A percentile compares a stretch with the other conserved stretches of the same genome.
phyloP scores from a whole-genome alignment of 2,797 vertebrate species.

The Chelidonichthys spinosus region DNA sequence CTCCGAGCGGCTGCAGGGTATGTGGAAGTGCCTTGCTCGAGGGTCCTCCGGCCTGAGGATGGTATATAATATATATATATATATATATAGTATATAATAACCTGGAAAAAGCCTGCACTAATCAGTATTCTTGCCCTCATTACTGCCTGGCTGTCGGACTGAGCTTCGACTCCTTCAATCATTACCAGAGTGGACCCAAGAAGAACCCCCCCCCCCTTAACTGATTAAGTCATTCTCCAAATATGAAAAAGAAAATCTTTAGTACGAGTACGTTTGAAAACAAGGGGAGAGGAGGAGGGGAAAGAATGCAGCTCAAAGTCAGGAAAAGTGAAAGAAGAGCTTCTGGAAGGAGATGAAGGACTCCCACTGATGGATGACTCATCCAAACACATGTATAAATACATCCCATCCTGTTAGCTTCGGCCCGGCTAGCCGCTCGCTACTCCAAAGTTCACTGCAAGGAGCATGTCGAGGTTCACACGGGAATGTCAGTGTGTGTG shows the following conservation, averaged over 20 bases:
- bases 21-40: constrained; percentile 32
- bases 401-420: constrained; percentile 70
- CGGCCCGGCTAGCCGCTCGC: constrained; percentile 35
- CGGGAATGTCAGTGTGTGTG: constrained; percentile 23
- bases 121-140: constrained; percentile 50
- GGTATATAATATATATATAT: too few relatives aligned
- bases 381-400: constrained; percentile 73
- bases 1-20: constrained; percentile 1
- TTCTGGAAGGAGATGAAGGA: constrained; percentile 74
- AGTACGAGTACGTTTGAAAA: constrained; percentile 18
- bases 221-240: constrained; percentile 7
- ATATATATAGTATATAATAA: constrained; percentile 38
- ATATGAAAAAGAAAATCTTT: constrained; percentile 40
- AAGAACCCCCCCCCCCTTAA: background rate
- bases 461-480: constrained; percentile 48
- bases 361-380: constrained; percentile 75
- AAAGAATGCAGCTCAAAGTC: constrained; percentile 45
- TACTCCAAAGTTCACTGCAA: constrained; percentile 43
- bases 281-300: constrained; percentile 33
- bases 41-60: constrained; percentile 1
- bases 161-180: constrained; percentile 22
- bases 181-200: constrained; percentile 33
- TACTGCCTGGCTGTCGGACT: constrained; percentile 25
- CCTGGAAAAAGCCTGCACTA: constrained; percentile 21
- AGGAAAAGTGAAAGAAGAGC: constrained; percentile 27